Percentiles rank a stretch among this genome's conserved stretches.
Conservation (phyloP, 1,140 invertebrate genomes). For the Himalopsyche phryganea region DNA sequence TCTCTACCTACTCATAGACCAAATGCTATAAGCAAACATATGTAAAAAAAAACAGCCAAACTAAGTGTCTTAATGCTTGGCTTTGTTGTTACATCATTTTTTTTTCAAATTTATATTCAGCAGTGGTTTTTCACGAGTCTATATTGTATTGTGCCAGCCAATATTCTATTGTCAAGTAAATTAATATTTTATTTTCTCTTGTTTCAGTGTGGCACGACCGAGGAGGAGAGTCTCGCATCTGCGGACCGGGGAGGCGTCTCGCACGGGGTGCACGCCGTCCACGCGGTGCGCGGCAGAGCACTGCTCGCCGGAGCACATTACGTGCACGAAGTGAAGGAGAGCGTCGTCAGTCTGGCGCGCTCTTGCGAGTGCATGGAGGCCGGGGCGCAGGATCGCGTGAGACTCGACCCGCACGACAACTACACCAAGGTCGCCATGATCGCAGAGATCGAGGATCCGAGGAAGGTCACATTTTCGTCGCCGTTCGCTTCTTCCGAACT, state of each 20-base stretch:
- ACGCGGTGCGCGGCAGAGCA: background rate
- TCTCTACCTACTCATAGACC: too few species aligned
- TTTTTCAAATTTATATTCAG: too few species aligned
- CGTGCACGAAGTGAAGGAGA: conserved; percentile 24
- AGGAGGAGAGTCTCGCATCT: conserved; percentile 11
- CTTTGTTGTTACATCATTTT: too few species aligned
- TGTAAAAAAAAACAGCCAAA: too few species aligned
- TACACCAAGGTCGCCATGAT: background rate
- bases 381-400: background rate
- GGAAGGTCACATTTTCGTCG: conserved; percentile 43
- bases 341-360: conserved; percentile 18
- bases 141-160: too few species aligned
- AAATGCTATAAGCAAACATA: too few species aligned
- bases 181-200: conserved; percentile 1
- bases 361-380: conserved; percentile 27
- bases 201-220: conserved; percentile 29
- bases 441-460: conserved; percentile 33
- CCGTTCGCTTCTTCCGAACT: conserved; percentile 42
- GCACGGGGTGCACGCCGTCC: background rate
- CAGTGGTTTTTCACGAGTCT: too few species aligned
- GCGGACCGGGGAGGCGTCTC: conserved; percentile 1
- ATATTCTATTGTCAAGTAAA: too few species aligned
- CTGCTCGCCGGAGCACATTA: conserved; percentile 6
- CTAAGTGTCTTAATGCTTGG: too few species aligned
- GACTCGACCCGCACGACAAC: background rate